phyloP scores from a whole-genome alignment of 2,797 vertebrate species.

The Tokudaia tokunoshimensis region DNA sequence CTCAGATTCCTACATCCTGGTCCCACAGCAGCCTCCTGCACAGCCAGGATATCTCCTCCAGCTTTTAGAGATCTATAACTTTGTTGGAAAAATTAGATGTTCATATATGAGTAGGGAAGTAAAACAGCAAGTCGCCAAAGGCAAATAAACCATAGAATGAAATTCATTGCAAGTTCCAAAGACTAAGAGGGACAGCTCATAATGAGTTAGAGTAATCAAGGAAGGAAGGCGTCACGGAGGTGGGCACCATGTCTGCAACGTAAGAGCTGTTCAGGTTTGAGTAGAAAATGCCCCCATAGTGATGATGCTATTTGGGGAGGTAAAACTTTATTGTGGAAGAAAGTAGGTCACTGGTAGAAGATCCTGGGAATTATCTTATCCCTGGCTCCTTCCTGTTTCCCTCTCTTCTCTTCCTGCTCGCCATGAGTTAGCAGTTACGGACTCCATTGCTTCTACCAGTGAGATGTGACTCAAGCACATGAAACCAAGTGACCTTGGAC shows the following conservation, averaged over 20 bases:
- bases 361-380: not conserved
- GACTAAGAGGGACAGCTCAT: not conserved
- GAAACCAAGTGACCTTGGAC: not conserved
- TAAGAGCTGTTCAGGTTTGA: not conserved
- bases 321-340: not conserved
- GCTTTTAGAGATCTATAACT: not conserved
- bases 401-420: not conserved
- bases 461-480: not conserved
- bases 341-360: not conserved
- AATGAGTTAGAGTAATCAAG: not conserved
- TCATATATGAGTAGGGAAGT: not conserved
- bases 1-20: not conserved
- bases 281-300: not conserved
- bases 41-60: not conserved
- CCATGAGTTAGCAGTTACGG: not conserved
- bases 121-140: not conserved
- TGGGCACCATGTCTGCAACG: no score
- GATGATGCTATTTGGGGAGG: not conserved
- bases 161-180: not conserved
- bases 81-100: constrained; percentile 10
- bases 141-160: constrained; percentile 5
- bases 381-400: not conserved
- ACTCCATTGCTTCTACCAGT: not conserved
- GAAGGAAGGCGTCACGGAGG: not conserved
- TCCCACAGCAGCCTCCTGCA: not conserved